A percentile compares a stretch with the other conserved stretches of the same genome.
Conservation (phyloP, 2,797 vertebrate species). For the Gymnoscopelus braueri region DNA sequence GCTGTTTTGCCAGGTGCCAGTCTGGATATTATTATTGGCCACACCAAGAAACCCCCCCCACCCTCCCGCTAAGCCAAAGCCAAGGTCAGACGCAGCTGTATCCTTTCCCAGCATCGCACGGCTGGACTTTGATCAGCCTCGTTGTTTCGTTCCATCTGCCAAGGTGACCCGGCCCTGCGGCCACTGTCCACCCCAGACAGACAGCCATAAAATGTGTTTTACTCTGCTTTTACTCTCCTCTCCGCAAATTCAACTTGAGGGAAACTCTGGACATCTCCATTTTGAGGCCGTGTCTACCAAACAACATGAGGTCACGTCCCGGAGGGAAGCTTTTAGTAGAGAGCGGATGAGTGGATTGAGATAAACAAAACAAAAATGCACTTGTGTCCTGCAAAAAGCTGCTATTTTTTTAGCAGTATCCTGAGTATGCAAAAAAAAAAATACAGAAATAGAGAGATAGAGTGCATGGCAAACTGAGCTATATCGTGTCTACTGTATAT, state of each 20-base stretch:
- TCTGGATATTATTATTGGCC: constrained; percentile 74
- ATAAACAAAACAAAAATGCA: constrained; percentile 8
- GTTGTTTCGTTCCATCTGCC: constrained; percentile 61
- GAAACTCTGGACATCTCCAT: constrained; percentile 18
- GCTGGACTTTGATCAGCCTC: constrained; percentile 77
- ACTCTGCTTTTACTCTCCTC: background rate
- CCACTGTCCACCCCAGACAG: constrained; percentile 17
- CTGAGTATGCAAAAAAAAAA: background rate
- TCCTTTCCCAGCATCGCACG: constrained; percentile 66
- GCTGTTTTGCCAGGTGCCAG: constrained; percentile 43
- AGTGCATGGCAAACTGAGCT: background rate
- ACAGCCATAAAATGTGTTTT: too few relatives aligned
- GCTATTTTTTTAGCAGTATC: background rate
- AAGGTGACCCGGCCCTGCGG: constrained; percentile 71
- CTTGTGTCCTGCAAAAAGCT: constrained; percentile 31
- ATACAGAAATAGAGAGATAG: constrained; percentile 11
- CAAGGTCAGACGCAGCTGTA: constrained; percentile 76
- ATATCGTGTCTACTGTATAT: too few relatives aligned
- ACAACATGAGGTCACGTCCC: constrained; percentile 52
- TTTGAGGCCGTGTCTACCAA: constrained; percentile 33
- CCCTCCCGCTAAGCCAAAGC: constrained; percentile 41
- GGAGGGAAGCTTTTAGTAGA: constrained; percentile 16
- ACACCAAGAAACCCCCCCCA: constrained; percentile 47
- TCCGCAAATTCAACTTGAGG: constrained; percentile 34
- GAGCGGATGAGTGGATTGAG: background rate